phyloP scores from a whole-genome alignment of 2,888 invertebrate genomes.

The Oscheius sp. region DNA sequence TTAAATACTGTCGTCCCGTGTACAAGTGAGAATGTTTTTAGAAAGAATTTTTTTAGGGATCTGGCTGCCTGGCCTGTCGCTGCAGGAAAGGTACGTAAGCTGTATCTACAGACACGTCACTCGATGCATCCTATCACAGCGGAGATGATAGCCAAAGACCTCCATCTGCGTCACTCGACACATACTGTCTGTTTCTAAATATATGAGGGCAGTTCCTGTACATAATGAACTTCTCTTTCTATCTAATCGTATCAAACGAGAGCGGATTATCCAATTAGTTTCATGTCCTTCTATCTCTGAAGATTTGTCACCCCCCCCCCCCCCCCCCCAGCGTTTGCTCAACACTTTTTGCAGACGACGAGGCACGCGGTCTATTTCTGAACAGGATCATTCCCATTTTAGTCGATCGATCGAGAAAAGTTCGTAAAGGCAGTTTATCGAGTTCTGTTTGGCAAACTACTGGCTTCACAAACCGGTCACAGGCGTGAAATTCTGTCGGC shows the following conservation, averaged over 20 bases:
- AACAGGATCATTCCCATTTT: background rate
- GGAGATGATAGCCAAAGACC: conserved; percentile 60
- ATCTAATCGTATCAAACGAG: no score
- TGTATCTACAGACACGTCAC: conserved; percentile 41
- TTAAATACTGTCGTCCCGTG: conserved; percentile 89
- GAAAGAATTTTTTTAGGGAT: conserved; percentile 53
- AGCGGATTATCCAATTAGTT: no score
- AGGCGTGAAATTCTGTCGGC: background rate
- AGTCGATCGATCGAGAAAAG: no score
- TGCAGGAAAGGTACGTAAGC: conserved; percentile 47
- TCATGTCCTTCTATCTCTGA: background rate
- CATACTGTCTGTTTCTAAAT: conserved; percentile 56
- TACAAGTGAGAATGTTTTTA: conserved; percentile 73
- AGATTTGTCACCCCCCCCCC: background rate
- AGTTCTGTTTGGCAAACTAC: conserved; percentile 1
- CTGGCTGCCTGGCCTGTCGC: conserved; percentile 50
- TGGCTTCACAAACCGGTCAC: conserved; percentile 6
- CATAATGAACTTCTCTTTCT: background rate
- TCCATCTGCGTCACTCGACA: conserved; percentile 53
- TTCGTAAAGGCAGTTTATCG: no score
- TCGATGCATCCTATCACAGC: conserved; percentile 60
- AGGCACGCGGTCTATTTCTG: background rate
- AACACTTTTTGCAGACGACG: no score
- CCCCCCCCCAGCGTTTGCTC: no score
- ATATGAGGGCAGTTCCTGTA: background rate